phyloP scores from a whole-genome alignment of 2,113 vertebrate species.

The Rhinichthys klamathensis region DNA sequence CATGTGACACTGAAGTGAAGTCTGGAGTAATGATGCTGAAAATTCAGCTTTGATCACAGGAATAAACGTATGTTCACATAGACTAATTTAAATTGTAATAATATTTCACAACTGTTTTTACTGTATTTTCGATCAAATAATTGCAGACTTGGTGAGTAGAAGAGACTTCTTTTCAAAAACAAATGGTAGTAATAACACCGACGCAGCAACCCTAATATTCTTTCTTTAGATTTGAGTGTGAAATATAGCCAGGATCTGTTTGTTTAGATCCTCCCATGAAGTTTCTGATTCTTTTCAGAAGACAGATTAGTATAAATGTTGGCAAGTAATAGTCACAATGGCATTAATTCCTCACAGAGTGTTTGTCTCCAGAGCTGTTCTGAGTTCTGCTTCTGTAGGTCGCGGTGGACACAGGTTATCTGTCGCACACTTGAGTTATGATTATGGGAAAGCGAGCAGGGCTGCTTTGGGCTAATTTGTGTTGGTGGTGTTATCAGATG shows the following conservation, averaged over 20 bases:
- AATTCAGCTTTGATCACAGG: too few species aligned
- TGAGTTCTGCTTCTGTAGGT: too few species aligned
- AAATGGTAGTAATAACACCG: background rate
- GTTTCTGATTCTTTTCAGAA: background rate
- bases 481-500: slow-evolving; percentile 70
- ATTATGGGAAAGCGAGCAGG: slow-evolving; percentile 62
- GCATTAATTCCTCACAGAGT: too few species aligned
- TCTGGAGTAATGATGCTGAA: too few species aligned
- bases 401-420: background rate
- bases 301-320: background rate
- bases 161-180: too few species aligned
- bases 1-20: too few species aligned
- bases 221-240: background rate
- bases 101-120: too few species aligned
- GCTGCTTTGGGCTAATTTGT: slow-evolving; percentile 65
- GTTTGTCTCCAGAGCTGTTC: background rate
- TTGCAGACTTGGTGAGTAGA: too few species aligned
- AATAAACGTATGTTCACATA: too few species aligned
- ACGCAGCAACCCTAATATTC: background rate
- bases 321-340: background rate
- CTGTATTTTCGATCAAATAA: too few species aligned
- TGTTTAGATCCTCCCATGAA: background rate
- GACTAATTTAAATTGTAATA: too few species aligned
- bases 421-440: slow-evolving; percentile 50
- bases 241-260: background rate